These are phyloP conservation scores for Tarsius wallacei DNA, from an alignment of 2,797 vertebrate genomes.

Conservation along the genomic window DNA sequence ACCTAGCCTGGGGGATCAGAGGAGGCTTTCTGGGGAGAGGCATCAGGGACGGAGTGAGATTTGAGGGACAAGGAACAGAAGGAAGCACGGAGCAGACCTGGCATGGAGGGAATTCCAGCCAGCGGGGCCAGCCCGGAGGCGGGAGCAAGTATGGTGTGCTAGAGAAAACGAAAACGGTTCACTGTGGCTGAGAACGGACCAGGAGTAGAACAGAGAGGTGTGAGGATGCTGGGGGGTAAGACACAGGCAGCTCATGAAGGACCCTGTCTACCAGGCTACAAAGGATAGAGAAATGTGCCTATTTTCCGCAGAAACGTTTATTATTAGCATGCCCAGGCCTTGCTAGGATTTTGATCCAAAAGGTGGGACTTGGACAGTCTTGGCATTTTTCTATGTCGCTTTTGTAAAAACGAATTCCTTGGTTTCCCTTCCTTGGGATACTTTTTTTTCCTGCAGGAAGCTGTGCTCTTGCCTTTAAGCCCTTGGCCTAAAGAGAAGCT, in stretches of 20 bases:
- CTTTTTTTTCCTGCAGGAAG: not conserved
- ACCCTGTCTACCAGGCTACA: not conserved
- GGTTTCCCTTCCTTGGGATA: not conserved
- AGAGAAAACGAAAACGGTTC: not conserved
- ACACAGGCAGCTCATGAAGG: not conserved
- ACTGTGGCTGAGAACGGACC: not conserved
- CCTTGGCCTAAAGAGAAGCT: not conserved
- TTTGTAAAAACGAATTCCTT: not conserved
- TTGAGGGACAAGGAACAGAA: not conserved
- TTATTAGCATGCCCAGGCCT: not conserved
- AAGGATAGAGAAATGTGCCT: not conserved
- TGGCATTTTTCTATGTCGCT: slow-evolving; percentile 25
- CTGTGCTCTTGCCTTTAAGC: not conserved
- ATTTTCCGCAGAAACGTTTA: not conserved
- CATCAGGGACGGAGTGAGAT: not conserved
- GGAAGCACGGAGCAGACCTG: no score
- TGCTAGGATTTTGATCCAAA: slow-evolving; percentile 23
- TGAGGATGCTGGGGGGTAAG: not conserved
- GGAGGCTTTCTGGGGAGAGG: no score
- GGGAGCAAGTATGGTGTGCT: not conserved
- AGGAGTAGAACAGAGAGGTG: not conserved
- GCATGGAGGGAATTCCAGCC: not conserved
- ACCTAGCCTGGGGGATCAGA: not conserved
- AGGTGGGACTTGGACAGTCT: not conserved
- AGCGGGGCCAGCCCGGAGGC: not conserved